phyloP scores from a whole-genome alignment of 1,140 invertebrate genomes.

The Asobara japonica region DNA sequence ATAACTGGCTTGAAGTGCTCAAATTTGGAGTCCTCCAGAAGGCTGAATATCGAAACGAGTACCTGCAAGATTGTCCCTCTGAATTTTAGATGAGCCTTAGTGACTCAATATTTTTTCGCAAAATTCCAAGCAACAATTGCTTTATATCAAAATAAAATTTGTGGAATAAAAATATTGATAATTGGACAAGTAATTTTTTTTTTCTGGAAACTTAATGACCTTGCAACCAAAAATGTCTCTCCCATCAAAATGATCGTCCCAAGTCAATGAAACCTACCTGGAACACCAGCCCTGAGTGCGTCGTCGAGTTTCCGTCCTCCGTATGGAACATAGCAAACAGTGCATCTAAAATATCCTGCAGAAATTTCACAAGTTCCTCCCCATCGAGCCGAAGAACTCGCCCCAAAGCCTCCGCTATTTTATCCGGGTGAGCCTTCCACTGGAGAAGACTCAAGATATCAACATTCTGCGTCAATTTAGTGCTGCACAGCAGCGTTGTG shows the following conservation, averaged over 20 bases:
- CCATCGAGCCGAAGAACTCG: slow-evolving; percentile 82
- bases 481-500: slow-evolving; percentile 88
- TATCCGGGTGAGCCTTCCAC: slow-evolving; percentile 88
- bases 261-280: too few relatives aligned
- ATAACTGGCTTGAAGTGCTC: slow-evolving; percentile 95
- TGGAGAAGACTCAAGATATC: slow-evolving; percentile 89
- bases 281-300: slow-evolving; percentile 79
- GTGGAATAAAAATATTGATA: too few relatives aligned
- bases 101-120: too few relatives aligned
- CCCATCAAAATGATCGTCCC: too few relatives aligned
- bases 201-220: too few relatives aligned
- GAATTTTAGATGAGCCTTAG: too few relatives aligned
- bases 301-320: slow-evolving; percentile 87
- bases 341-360: slow-evolving; percentile 95
- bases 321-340: slow-evolving; percentile 94
- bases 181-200: too few relatives aligned
- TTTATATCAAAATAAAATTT: too few relatives aligned
- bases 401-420: slow-evolving; percentile 85
- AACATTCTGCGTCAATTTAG: slow-evolving; percentile 94
- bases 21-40: slow-evolving; percentile 92
- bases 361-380: slow-evolving; percentile 95
- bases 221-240: too few relatives aligned
- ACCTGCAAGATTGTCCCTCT: too few relatives aligned
- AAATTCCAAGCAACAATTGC: too few relatives aligned
- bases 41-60: slow-evolving; percentile 89